Conservation (phyloP, 92 coral and sea anemone genomes). For the Desmophyllum pertusum region DNA sequence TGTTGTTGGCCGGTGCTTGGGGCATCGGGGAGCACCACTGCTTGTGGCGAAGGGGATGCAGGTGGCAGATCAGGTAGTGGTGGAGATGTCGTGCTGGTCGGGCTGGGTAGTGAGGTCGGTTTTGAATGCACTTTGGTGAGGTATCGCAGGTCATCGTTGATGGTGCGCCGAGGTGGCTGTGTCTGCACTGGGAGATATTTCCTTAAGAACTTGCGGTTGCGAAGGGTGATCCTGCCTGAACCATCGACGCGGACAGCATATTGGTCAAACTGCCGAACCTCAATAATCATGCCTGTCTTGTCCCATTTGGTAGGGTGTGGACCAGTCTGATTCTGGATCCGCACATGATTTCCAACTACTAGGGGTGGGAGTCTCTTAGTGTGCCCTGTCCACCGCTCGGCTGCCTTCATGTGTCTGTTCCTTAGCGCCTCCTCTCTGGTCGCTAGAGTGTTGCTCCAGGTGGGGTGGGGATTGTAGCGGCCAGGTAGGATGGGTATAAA, state of each 20-base stretch:
- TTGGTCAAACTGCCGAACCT: too few relatives aligned
- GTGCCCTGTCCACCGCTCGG: too few relatives aligned
- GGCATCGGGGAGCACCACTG: neutral
- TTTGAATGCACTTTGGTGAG: neutral
- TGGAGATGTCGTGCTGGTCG: neutral
- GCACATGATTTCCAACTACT: too few relatives aligned
- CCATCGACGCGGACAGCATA: constrained; percentile 35
- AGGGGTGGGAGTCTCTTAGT: too few relatives aligned
- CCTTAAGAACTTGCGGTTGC: constrained; percentile 44
- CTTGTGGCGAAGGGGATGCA: neutral
- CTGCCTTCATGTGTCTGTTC: too few relatives aligned
- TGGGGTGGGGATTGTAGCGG: constrained; percentile 34
- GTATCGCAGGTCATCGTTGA: constrained; percentile 40
- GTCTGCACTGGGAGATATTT: constrained; percentile 35
- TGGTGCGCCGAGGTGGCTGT: constrained; percentile 42
- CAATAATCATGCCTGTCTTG: too few relatives aligned
- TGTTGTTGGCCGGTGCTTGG: too few relatives aligned
- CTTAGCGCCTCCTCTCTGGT: constrained; percentile 50
- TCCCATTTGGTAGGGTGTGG: too few relatives aligned
- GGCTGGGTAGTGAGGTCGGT: neutral
- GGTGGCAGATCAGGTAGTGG: neutral
- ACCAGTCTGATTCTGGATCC: too few relatives aligned
- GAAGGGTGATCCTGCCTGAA: constrained; percentile 57
- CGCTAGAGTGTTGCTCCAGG: constrained; percentile 54
- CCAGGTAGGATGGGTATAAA: constrained; percentile 71